phyloP scores from a whole-genome alignment of 35 echinoderm and acorn worm genomes.

The Hemicentrotus pulcherrimus region DNA sequence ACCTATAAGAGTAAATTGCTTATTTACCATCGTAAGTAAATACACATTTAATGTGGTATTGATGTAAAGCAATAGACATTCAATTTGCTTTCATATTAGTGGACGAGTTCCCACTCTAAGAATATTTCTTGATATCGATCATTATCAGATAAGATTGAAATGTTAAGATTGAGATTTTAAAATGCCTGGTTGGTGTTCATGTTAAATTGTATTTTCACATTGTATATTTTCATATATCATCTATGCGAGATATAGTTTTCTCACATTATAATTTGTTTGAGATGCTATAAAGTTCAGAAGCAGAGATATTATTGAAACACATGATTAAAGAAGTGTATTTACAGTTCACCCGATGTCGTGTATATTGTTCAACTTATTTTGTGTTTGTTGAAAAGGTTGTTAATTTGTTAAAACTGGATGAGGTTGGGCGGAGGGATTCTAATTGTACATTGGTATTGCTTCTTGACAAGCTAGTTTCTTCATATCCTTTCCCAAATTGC shows the following conservation, averaged over 20 bases:
- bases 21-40: not conserved
- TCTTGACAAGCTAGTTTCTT: too few relatives aligned
- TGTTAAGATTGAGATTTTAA: not conserved
- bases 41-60: not conserved
- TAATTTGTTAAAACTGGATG: too few relatives aligned
- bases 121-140: not conserved
- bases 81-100: not conserved
- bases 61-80: not conserved
- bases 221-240: slow-evolving; percentile 20
- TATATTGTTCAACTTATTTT: not conserved
- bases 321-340: not conserved
- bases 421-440: too few relatives aligned
- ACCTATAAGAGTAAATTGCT: too few relatives aligned
- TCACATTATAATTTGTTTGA: not conserved
- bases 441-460: too few relatives aligned
- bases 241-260: not conserved
- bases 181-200: not conserved
- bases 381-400: not conserved
- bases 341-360: not conserved
- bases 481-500: too few relatives aligned
- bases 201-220: slow-evolving; percentile 14
- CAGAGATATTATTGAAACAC: not conserved
- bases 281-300: not conserved
- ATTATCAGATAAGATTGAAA: not conserved
- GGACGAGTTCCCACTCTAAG: not conserved